Percentiles rank a stretch among this genome's conserved stretches.
phyloP scores from a whole-genome alignment of 2,113 vertebrate species.

The Terrapene triunguis region DNA sequence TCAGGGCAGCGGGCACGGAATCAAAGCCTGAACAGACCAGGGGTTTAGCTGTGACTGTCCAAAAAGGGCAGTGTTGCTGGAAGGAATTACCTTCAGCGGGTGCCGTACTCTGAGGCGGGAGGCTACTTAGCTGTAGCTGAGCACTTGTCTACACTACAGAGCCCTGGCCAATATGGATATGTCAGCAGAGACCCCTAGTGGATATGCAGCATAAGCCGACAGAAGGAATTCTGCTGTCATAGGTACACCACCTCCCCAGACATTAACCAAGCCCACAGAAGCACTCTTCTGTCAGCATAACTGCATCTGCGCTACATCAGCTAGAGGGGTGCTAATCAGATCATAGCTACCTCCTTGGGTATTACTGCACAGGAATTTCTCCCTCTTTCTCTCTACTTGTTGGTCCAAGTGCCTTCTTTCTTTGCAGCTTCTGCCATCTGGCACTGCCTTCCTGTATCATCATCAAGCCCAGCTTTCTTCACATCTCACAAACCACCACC shows the following conservation, averaged over 20 bases:
- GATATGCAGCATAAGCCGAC: neutral
- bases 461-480: neutral
- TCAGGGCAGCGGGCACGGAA: neutral
- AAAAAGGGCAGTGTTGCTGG: neutral
- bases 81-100: neutral
- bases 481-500: neutral
- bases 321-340: neutral
- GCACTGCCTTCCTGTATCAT: neutral
- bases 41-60: rapidly evolving
- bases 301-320: no score
- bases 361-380: neutral
- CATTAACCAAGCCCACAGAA: neutral
- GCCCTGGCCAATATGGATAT: neutral
- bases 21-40: neutral
- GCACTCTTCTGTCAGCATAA: no score
- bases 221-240: neutral
- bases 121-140: no score
- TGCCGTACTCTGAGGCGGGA: neutral
- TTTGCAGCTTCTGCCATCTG: neutral
- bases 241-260: neutral
- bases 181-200: neutral
- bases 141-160: neutral
- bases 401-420: neutral
- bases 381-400: neutral
- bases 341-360: neutral